Conservation (phyloP, 2,888 invertebrate species). For the Amphipoea lucens region DNA sequence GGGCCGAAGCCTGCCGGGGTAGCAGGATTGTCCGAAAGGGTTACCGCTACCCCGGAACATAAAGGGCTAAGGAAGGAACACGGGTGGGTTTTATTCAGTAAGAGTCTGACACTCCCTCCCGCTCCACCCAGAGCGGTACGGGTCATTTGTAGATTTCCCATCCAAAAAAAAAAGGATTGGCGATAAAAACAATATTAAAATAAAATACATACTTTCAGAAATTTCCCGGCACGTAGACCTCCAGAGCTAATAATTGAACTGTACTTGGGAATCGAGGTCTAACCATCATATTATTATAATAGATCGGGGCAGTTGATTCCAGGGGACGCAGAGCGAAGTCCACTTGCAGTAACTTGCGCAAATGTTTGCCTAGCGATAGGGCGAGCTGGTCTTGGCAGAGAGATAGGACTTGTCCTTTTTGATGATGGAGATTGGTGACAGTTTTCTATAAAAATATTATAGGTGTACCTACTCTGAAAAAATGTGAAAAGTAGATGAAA, state of each 20-base stretch:
- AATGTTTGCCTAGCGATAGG: constrained; percentile 80
- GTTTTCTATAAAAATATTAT: background rate
- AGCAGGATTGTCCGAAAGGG: too few relatives aligned
- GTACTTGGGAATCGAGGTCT: constrained; percentile 72
- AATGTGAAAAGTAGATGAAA: background rate
- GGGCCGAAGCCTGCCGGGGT: too few relatives aligned
- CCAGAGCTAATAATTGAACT: constrained; percentile 78
- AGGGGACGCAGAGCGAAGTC: constrained; percentile 72
- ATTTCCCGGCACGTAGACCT: constrained; percentile 63
- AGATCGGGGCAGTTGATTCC: constrained; percentile 70
- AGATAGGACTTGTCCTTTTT: constrained; percentile 17
- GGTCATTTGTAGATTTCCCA: too few relatives aligned
- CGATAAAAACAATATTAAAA: too few relatives aligned
- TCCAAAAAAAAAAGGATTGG: too few relatives aligned
- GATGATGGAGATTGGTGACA: background rate
- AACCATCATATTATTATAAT: constrained; percentile 78
- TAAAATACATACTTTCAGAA: constrained; percentile 21
- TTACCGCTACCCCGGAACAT: too few relatives aligned
- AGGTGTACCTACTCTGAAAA: background rate
- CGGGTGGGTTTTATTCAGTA: too few relatives aligned
- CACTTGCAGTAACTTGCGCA: constrained; percentile 83
- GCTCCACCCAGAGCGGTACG: too few relatives aligned
- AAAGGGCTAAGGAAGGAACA: too few relatives aligned
- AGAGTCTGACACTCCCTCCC: too few relatives aligned
- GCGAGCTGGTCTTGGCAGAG: constrained; percentile 41